phyloP scores from a whole-genome alignment of 2,888 invertebrate genomes.

The Andricus quercusramuli region DNA sequence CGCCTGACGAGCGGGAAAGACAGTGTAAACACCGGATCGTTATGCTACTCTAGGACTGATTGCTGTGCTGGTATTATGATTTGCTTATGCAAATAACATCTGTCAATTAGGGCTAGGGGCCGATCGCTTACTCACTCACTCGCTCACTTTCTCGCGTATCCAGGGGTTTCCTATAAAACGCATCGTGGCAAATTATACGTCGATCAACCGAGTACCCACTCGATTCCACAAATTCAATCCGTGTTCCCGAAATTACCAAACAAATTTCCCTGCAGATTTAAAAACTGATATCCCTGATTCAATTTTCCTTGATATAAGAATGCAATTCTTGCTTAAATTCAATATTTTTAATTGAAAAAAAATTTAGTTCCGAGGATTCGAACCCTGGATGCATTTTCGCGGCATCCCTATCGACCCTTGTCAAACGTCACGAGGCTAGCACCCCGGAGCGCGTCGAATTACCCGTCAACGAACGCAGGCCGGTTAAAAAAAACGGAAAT shows the following conservation, averaged over 20 bases:
- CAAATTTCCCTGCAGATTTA: background rate
- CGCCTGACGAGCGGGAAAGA: slow-evolving; percentile 42
- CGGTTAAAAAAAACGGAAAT: too few species aligned
- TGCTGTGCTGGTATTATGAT: slow-evolving; percentile 52
- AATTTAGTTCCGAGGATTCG: background rate
- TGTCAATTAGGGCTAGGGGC: slow-evolving; percentile 67
- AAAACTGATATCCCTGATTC: too few species aligned
- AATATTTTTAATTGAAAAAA: background rate
- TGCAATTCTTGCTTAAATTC: too few species aligned
- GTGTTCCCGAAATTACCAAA: background rate
- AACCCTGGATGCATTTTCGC: too few species aligned
- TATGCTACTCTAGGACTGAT: slow-evolving; percentile 55
- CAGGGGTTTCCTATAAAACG: slow-evolving; percentile 49
- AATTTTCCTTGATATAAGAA: too few species aligned
- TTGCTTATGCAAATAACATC: slow-evolving; percentile 72
- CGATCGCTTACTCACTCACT: slow-evolving; percentile 48
- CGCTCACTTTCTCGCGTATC: slow-evolving; percentile 49
- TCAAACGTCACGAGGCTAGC: too few species aligned
- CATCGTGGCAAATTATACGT: slow-evolving; percentile 48
- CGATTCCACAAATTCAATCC: slow-evolving; percentile 11
- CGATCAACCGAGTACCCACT: slow-evolving; percentile 16
- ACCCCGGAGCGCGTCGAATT: too few species aligned
- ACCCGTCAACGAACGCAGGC: too few species aligned
- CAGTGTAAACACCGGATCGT: slow-evolving; percentile 55
- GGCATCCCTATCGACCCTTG: too few species aligned